phyloP scores from a whole-genome alignment of 1,140 invertebrate genomes.

The Radopholus similis region DNA sequence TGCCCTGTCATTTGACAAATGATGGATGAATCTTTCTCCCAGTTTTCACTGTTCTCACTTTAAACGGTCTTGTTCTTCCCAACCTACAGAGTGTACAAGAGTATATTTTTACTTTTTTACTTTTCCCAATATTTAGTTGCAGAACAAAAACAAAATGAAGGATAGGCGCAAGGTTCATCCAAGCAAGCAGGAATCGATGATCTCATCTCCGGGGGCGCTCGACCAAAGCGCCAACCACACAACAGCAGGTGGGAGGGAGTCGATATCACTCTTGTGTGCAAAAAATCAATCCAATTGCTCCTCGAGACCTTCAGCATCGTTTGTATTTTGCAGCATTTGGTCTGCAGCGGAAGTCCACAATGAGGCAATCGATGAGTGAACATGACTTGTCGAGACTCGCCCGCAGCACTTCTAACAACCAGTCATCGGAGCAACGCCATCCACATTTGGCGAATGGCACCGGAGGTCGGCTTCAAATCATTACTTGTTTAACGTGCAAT shows the following conservation, averaged over 20 bases:
- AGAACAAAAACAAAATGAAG: too few species aligned
- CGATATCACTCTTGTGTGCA: neutral
- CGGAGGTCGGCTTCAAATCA: neutral
- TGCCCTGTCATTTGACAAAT: too few species aligned
- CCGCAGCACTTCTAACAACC: neutral
- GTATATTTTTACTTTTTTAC: too few species aligned
- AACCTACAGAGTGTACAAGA: too few species aligned
- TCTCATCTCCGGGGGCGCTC: neutral
- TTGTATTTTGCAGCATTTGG: neutral
- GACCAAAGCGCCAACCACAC: neutral
- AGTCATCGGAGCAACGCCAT: neutral
- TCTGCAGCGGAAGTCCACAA: neutral
- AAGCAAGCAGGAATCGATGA: neutral
- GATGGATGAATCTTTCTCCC: too few species aligned
- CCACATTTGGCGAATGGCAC: neutral
- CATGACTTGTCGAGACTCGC: neutral
- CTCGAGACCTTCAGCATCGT: neutral
- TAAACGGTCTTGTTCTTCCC: too few species aligned
- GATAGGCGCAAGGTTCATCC: constrained; percentile 2
- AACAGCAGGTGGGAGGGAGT: neutral
- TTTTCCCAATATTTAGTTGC: too few species aligned
- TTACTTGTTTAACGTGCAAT: neutral
- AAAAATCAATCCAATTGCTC: neutral
- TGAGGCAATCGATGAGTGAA: constrained; percentile 1
- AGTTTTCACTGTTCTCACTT: too few species aligned